phyloP scores from a whole-genome alignment of 2,888 invertebrate genomes.

The Cryptops parisi region DNA sequence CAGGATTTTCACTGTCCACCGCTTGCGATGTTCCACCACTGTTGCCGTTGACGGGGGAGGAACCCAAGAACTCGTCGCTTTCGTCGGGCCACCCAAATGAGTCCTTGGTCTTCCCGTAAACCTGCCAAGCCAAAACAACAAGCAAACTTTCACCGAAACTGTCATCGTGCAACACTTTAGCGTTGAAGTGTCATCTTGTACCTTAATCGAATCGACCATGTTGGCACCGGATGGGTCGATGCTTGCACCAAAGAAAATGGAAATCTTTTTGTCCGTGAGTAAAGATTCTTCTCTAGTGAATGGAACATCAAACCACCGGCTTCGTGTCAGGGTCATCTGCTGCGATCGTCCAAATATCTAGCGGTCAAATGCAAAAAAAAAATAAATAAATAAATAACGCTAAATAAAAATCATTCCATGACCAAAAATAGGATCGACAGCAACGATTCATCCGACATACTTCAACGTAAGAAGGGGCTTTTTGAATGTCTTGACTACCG shows the following conservation, averaged over 20 bases:
- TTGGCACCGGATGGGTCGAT: slow-evolving; percentile 57
- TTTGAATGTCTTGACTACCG: slow-evolving; percentile 64
- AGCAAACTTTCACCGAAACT: not conserved
- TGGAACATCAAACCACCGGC: slow-evolving; percentile 92
- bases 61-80: slow-evolving; percentile 51
- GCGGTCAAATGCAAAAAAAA: not conserved
- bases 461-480: slow-evolving; percentile 62
- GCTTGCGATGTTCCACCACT: slow-evolving; percentile 5
- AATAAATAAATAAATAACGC: not conserved
- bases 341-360: slow-evolving; percentile 56
- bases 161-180: too few relatives aligned
- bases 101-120: slow-evolving; percentile 87
- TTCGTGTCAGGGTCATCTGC: slow-evolving; percentile 53
- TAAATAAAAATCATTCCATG: not conserved
- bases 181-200: slow-evolving; percentile 34
- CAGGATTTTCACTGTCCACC: slow-evolving; percentile 18
- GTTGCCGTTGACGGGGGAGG: slow-evolving; percentile 12
- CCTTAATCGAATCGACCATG: slow-evolving; percentile 86
- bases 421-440: not conserved
- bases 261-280: slow-evolving; percentile 75
- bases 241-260: slow-evolving; percentile 31
- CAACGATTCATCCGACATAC: slow-evolving; percentile 26
- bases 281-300: slow-evolving; percentile 85
- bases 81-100: slow-evolving; percentile 96
- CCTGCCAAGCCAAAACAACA: slow-evolving; percentile 22